These are phyloP conservation scores for Osmerus mordax DNA, from an alignment of 2,113 vertebrate species.

Conservation along the genomic window DNA sequence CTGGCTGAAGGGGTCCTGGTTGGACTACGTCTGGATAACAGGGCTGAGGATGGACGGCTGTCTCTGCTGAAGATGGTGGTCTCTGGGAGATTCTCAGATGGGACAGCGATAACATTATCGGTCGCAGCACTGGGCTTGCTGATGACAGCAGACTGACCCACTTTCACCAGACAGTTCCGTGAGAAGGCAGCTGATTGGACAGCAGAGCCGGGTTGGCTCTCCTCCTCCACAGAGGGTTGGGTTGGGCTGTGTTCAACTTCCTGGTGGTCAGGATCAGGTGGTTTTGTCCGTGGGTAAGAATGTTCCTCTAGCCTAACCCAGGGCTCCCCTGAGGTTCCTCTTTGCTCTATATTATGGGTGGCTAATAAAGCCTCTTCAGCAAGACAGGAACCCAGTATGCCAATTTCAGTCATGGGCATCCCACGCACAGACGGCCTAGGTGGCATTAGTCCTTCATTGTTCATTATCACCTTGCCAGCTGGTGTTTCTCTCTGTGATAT, in stretches of 20 bases:
- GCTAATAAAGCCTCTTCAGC: background rate
- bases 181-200: constrained; percentile 16
- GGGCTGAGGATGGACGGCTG: too few relatives aligned
- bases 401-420: too few relatives aligned
- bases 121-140: background rate
- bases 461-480: background rate
- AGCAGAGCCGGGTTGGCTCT: background rate
- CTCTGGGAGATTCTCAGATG: constrained; percentile 17
- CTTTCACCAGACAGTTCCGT: background rate
- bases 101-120: constrained; percentile 12
- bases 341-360: background rate
- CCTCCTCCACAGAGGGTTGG: background rate
- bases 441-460: background rate
- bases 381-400: background rate
- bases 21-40: background rate
- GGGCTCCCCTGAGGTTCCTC: background rate
- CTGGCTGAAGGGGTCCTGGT: background rate
- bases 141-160: background rate
- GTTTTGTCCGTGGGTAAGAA: background rate
- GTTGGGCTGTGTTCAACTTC: background rate
- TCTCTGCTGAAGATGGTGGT: constrained; percentile 7
- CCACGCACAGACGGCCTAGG: background rate
- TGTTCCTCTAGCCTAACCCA: background rate
- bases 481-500: background rate
- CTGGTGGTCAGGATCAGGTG: background rate